phyloP scores from a whole-genome alignment of 2,797 vertebrate species.

The Alexandromys oeconomus region DNA sequence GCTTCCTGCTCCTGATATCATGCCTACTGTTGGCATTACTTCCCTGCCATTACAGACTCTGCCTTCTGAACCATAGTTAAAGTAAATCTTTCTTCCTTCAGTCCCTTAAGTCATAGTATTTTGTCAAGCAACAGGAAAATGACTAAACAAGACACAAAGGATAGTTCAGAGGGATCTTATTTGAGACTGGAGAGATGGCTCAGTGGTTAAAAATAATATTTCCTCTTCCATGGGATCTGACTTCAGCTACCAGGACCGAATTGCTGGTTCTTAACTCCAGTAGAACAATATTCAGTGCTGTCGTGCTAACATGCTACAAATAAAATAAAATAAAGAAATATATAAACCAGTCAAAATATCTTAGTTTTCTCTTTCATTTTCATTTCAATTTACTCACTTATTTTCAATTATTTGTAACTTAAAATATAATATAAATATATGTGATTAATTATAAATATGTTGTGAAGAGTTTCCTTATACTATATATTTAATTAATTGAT shows the following conservation, averaged over 20 bases:
- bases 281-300: background rate
- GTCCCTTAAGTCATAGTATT: background rate
- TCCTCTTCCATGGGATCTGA: background rate
- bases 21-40: background rate
- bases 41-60: background rate
- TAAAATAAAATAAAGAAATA: background rate
- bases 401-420: background rate
- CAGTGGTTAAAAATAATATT: background rate
- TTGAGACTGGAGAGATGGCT: background rate
- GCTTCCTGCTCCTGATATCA: background rate
- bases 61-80: background rate
- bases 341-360: background rate
- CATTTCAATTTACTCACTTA: background rate
- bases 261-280: background rate
- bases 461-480: background rate
- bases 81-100: background rate
- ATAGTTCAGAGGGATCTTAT: background rate
- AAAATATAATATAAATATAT: background rate
- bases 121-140: background rate
- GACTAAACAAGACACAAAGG: background rate
- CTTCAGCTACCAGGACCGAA: background rate
- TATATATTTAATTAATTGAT: background rate
- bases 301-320: background rate
- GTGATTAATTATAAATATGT: background rate
- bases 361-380: constrained; percentile 19